Percentiles rank a stretch among this genome's conserved stretches.
phyloP scores from a whole-genome alignment of 2,797 vertebrate genomes.

The Petrocephalus schoutedeni region DNA sequence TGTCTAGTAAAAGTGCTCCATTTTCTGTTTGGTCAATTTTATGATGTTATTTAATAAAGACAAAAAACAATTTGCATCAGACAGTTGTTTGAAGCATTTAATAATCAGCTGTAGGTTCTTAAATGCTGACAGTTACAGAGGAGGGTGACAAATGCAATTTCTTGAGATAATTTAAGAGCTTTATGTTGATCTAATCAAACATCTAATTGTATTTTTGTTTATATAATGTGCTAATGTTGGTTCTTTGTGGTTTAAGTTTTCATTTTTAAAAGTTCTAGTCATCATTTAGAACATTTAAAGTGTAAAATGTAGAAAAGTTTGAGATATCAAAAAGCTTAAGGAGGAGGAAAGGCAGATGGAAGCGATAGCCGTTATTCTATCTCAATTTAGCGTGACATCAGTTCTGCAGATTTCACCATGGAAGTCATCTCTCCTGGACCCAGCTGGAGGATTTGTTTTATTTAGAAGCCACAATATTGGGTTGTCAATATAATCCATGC shows the following conservation, averaged over 20 bases:
- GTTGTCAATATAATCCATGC: constrained; percentile 19
- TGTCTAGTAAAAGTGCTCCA: background rate
- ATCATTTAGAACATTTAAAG: background rate
- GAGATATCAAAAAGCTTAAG: background rate
- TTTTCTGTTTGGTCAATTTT: background rate
- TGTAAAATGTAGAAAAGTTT: background rate
- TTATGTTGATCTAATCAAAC: background rate
- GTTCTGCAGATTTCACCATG: constrained; percentile 21
- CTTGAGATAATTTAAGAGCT: background rate
- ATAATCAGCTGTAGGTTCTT: background rate
- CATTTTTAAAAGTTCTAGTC: background rate
- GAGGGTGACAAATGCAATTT: background rate
- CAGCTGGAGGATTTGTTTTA: constrained; percentile 44
- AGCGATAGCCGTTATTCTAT: background rate
- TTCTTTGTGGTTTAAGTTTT: background rate
- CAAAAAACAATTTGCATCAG: background rate
- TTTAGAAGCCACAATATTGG: constrained; percentile 46
- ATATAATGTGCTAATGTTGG: background rate
- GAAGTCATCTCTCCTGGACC: constrained; percentile 30
- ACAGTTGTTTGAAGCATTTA: background rate
- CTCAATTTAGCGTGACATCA: background rate
- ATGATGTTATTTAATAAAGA: background rate
- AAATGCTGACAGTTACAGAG: background rate
- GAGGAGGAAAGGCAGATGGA: background rate
- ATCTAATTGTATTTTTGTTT: background rate